These are phyloP conservation scores for Nomada hirtipes DNA, from an alignment of 2,888 invertebrate genomes.

Conservation along the genomic window DNA sequence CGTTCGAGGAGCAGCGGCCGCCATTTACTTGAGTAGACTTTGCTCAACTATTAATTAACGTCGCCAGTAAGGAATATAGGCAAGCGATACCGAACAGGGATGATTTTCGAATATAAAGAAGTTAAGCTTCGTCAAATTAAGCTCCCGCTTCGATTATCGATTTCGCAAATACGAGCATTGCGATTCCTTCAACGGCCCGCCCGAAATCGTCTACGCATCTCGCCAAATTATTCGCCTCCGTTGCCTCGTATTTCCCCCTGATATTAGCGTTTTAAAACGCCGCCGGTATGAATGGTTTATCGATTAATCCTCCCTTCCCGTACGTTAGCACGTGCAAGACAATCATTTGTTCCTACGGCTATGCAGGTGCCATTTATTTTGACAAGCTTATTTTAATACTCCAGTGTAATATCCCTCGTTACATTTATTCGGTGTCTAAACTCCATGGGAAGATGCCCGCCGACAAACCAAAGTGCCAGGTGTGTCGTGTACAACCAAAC, in stretches of 20 bases:
- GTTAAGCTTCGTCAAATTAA: neutral
- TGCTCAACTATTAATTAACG: slow-evolving; percentile 64
- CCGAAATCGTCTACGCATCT: too few species aligned
- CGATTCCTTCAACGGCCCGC: too few species aligned
- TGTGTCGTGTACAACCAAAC: slow-evolving; percentile 67
- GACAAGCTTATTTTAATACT: slow-evolving; percentile 24
- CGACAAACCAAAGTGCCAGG: slow-evolving; percentile 53
- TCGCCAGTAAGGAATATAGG: slow-evolving; percentile 13
- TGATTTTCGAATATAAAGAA: neutral
- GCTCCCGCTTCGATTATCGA: neutral
- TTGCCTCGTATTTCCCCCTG: too few species aligned
- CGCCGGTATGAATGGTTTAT: slow-evolving; percentile 21
- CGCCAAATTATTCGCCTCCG: too few species aligned
- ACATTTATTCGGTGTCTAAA: slow-evolving; percentile 23
- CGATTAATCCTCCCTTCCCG: slow-evolving; percentile 30
- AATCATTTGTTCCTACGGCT: slow-evolving; percentile 24
- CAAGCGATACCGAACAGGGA: slow-evolving; percentile 32
- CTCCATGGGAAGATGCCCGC: slow-evolving; percentile 49
- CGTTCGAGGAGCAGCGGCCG: slow-evolving; percentile 15
- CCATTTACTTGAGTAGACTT: slow-evolving; percentile 52
- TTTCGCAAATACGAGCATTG: neutral
- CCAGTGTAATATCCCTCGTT: slow-evolving; percentile 15
- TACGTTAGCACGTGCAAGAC: neutral
- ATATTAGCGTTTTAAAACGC: slow-evolving; percentile 4
- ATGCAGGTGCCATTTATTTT: slow-evolving; percentile 35